These are phyloP conservation scores for Euplexia lucipara DNA, from an alignment of 2,888 invertebrate genomes.

Conservation along the genomic window DNA sequence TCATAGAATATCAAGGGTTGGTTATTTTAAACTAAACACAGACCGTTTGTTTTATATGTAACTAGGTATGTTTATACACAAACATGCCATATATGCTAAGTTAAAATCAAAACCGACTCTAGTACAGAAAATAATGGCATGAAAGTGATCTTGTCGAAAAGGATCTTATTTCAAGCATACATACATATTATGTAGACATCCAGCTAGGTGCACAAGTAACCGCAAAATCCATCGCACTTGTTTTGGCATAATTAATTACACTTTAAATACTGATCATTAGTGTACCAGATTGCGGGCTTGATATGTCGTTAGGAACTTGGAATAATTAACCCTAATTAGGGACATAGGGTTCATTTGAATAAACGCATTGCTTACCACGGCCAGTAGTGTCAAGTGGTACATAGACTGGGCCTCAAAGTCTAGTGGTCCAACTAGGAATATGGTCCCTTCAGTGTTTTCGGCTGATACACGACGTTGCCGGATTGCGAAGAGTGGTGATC, in stretches of 20 bases:
- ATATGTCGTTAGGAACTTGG: constrained; percentile 53
- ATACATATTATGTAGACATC: constrained; percentile 3
- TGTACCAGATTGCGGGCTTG: constrained; percentile 58
- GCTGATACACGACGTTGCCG: constrained; percentile 94
- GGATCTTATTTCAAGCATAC: constrained; percentile 6
- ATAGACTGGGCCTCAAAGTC: constrained; percentile 97
- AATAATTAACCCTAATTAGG: constrained; percentile 68
- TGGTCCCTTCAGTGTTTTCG: constrained; percentile 95
- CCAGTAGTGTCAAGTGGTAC: constrained; percentile 96
- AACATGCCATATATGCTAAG: too few relatives aligned
- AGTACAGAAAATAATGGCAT: background rate
- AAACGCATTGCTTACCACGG: constrained; percentile 93
- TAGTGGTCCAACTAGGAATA: constrained; percentile 94
- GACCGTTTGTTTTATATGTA: too few relatives aligned
- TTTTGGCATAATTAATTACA: constrained; percentile 62
- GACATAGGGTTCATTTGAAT: constrained; percentile 59
- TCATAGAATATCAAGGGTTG: too few relatives aligned
- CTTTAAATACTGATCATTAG: constrained; percentile 63
- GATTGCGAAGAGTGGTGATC: constrained; percentile 94
- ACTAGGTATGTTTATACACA: too few relatives aligned
- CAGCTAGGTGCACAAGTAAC: constrained; percentile 34
- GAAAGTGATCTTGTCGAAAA: background rate
- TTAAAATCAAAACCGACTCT: too few relatives aligned
- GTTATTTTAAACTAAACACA: background rate
- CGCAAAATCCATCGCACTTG: constrained; percentile 53